Conservation (phyloP, 2,113 vertebrate species). For the Corythornis madagascariensis region DNA sequence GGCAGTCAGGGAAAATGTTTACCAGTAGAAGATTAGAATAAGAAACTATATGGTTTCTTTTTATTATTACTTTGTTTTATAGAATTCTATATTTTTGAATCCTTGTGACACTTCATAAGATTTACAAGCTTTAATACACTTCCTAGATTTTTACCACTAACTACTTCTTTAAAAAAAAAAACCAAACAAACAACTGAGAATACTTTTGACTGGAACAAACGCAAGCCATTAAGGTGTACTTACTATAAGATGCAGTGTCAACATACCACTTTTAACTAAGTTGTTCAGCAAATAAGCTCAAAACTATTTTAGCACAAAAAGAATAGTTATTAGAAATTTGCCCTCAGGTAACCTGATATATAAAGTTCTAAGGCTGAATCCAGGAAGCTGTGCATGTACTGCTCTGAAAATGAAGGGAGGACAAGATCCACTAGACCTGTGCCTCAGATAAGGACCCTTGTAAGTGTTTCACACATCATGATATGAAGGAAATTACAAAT, state of each 20-base stretch:
- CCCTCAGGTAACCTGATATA: background rate
- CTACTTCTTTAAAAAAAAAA: background rate
- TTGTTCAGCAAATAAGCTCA: background rate
- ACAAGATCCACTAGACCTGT: background rate
- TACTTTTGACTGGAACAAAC: background rate
- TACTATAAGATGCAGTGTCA: background rate
- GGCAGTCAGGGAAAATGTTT: background rate
- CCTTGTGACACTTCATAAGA: background rate
- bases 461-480: background rate
- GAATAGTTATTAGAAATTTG: background rate
- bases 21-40: background rate
- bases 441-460: background rate
- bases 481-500: background rate
- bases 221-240: background rate
- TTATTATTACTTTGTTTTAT: background rate
- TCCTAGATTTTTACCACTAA: background rate
- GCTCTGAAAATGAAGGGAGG: background rate
- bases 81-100: background rate
- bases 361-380: background rate
- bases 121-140: background rate
- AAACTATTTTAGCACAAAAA: background rate
- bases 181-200: rapidly evolving
- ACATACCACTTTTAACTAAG: background rate
- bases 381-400: background rate
- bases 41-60: background rate